Percentiles rank a stretch among this genome's conserved stretches.
Conservation (phyloP, 2,113 vertebrate species). For the Ictidomys tridecemlineatus region DNA sequence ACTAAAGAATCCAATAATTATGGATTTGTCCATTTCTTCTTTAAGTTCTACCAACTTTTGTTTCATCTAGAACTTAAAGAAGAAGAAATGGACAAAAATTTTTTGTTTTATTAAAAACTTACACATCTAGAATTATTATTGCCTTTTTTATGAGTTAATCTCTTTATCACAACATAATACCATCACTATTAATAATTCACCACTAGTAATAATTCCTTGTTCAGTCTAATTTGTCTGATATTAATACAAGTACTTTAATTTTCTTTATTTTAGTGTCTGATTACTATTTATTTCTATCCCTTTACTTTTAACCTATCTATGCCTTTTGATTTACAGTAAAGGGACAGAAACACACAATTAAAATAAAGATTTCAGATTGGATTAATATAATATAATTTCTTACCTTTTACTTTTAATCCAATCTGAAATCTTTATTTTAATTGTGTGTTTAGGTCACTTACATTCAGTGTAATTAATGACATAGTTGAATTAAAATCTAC, state of each 20-base stretch:
- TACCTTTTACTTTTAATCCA: background rate
- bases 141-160: background rate
- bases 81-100: too few relatives aligned
- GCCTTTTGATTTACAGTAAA: slow-evolving; percentile 40
- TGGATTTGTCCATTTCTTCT: background rate
- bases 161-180: background rate
- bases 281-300: background rate
- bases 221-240: background rate
- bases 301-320: background rate
- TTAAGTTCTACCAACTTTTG: background rate
- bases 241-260: background rate
- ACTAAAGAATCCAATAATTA: background rate
- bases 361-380: too few relatives aligned
- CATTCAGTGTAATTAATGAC: background rate
- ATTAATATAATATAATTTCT: too few relatives aligned
- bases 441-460: background rate
- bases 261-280: background rate
- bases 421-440: background rate
- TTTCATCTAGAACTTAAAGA: background rate
- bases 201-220: background rate
- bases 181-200: background rate
- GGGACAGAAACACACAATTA: too few relatives aligned
- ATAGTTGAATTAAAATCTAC: background rate
- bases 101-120: background rate
- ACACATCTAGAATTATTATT: background rate